Evolutionary conservation across 2,888 invertebrate genomes (phyloP), one percentile per base, ranked within the genome.

Genomic region (Amiota mariae): DNA sequence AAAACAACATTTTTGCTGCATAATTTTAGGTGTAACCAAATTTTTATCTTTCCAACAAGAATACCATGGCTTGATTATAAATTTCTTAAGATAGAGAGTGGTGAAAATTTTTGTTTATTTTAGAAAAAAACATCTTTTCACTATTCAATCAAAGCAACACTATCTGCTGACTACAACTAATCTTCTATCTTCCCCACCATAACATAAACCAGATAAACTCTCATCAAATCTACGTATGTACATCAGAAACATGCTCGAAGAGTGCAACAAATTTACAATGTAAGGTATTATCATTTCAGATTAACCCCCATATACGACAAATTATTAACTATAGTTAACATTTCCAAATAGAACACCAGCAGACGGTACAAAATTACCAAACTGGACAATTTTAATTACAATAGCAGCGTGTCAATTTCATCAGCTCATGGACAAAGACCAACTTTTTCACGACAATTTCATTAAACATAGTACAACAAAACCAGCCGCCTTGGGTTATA

Each of bases 371-470:
- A 59, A 20, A 18, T 10, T 59, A 20, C 4, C 59, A 59, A 36
- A 83, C 80, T 77, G 71, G 72, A 81, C 85, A 82, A 81, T 79
- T 78, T 73, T 83, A 85, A 85, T 84, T 84, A 85, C 79, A 83
- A 76, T 76, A 75, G 78, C 54, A 76, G 66, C 71, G 68, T 49
- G 73, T 24, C 63, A 63, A 59, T 20, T 59, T 18, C 11, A 10
- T 24, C 13, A 1, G 59, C 54, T n/a, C 54, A 15, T 54, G 54
- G n/a, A 15, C 59, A 59, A 59, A 59, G 20, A 59, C 20, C 20
- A 59, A 59, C 59, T 59, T 59, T 36, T 59, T 18, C 11, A 59
- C 57, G 57, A 15, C 59, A 59, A 20, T 12, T 59, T 59, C 59
- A 59, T 59, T 59, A 59, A 11, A 59, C 59, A 15, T 11, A 6